Percentiles rank a stretch among this genome's conserved stretches.
Evolutionary conservation across 2,888 invertebrate genomes (phyloP).

Genomic region (Heliconius ethilla): DNA sequence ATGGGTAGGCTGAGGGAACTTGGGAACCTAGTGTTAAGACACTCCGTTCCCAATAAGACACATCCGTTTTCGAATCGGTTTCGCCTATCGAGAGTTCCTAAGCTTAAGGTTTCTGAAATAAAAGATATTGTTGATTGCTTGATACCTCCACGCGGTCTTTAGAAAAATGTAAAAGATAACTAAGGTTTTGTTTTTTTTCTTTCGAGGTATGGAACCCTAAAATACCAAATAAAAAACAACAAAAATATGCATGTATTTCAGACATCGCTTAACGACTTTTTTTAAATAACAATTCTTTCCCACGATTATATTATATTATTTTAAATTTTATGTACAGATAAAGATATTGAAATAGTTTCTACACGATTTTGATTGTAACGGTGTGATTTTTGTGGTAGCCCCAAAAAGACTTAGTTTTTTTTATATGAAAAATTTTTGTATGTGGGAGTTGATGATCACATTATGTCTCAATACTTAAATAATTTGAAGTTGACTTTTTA

Average conservation of each 20-base stretch:
- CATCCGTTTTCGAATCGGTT: no score
- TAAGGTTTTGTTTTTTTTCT: no score
- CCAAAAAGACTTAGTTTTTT: neutral
- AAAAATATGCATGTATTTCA: neutral
- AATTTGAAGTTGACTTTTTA: slow-evolving; percentile 5
- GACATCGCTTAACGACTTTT: neutral
- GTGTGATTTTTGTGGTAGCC: neutral
- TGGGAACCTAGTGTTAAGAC: no score
- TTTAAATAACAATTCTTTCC: neutral
- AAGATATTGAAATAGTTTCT: neutral
- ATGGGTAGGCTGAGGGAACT: no score
- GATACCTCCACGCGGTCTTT: no score
- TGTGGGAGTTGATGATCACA: neutral
- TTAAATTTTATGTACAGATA: neutral
- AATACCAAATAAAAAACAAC: no score
- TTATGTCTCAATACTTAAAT: slow-evolving; percentile 9
- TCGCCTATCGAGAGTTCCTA: no score
- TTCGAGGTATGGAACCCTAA: no score
- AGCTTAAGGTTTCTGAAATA: no score
- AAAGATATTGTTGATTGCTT: no score
- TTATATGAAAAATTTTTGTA: neutral
- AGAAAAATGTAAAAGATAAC: no score
- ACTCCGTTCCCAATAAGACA: no score
- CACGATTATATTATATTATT: neutral
- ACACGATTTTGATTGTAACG: neutral